Conservation (phyloP, 1,140 invertebrate genomes). For the Drosophila grimshawi region DNA sequence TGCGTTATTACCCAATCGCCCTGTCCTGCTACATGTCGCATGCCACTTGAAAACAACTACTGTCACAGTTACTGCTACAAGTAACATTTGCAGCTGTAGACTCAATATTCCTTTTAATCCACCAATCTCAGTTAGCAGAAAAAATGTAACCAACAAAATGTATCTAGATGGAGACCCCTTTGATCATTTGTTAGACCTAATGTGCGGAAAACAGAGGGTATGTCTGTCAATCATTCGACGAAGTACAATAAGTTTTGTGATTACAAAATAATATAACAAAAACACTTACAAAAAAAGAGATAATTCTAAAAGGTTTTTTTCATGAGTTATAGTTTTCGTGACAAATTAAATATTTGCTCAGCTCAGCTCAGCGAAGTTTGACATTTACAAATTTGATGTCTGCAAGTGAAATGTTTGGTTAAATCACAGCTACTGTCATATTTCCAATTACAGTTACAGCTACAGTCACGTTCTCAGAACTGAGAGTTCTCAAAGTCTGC, state of each 20-base stretch:
- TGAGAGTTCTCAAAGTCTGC: no score
- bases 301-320: not conserved
- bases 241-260: no score
- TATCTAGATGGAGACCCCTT: no score
- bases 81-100: not conserved
- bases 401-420: not conserved
- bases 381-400: not conserved
- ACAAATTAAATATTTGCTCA: not conserved
- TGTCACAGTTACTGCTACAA: not conserved
- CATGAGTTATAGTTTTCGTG: not conserved
- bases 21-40: not conserved
- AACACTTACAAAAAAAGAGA: not conserved
- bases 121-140: no score
- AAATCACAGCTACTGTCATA: not conserved
- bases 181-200: no score
- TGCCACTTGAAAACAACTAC: slow-evolving; percentile 6
- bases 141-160: no score
- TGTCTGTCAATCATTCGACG: no score
- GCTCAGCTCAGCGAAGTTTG: not conserved
- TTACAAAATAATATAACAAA: no score
- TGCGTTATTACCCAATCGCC: slow-evolving; percentile 13
- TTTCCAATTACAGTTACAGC: not conserved
- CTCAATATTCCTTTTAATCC: no score
- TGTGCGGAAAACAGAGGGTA: no score
- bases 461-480: not conserved